Conservation (phyloP, 2,797 vertebrate genomes). For the Austrolebias charrua region DNA sequence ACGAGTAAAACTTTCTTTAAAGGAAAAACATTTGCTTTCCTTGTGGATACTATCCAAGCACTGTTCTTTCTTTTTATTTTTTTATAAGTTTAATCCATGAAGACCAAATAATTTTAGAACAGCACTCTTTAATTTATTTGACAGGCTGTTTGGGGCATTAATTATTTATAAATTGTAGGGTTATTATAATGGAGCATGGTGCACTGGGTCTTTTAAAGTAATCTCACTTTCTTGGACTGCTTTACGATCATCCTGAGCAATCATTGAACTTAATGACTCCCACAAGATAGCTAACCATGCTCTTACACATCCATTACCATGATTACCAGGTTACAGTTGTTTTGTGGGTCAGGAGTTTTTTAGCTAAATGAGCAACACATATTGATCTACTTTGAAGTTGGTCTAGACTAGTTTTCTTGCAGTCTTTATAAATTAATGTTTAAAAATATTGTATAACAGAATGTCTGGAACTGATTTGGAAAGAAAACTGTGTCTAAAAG, state of each 20-base stretch:
- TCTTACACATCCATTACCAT: conserved; percentile 12
- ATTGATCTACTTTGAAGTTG: not conserved
- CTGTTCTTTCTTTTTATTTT: not conserved
- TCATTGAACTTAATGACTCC: conserved; percentile 24
- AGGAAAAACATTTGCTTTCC: not conserved
- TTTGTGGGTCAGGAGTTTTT: conserved; percentile 14
- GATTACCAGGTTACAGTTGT: conserved; percentile 19
- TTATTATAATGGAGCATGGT: conserved; percentile 14
- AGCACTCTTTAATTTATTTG: conserved; percentile 13
- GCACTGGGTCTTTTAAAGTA: conserved; percentile 12
- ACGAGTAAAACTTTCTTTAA: not conserved
- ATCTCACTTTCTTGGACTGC: not conserved
- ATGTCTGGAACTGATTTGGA: not conserved
- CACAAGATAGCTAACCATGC: conserved; percentile 10
- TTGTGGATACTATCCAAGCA: not conserved
- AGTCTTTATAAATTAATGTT: not conserved
- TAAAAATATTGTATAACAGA: not conserved
- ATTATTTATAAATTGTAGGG: conserved; percentile 1
- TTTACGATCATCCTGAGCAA: conserved; percentile 24
- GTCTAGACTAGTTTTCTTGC: not conserved
- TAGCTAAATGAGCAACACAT: not conserved
- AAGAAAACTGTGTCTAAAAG: no score
- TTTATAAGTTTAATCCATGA: conserved; percentile 22
- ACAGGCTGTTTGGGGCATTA: conserved; percentile 5
- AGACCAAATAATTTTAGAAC: not conserved